These are phyloP conservation scores for Silurus asotus DNA, from an alignment of 2,113 vertebrate species.

Conservation along the genomic window DNA sequence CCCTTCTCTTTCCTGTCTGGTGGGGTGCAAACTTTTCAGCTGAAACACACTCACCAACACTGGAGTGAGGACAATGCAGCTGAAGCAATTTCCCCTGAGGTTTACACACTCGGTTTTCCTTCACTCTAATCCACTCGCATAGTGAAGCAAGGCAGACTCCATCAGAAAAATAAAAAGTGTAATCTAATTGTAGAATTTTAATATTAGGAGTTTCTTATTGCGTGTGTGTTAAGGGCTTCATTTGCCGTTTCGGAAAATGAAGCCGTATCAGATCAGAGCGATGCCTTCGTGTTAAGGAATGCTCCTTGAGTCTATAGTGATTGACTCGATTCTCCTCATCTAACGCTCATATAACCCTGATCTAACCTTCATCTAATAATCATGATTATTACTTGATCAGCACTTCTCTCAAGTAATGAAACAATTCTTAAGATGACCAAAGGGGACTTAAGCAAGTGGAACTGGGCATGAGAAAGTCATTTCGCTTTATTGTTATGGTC, in stretches of 20 bases:
- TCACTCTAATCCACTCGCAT: neutral
- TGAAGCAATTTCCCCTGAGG: constrained; percentile 20
- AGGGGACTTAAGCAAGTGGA: neutral
- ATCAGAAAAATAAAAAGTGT: constrained; percentile 6
- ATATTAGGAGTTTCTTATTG: constrained; percentile 9
- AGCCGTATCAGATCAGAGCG: neutral
- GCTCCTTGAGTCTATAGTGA: neutral
- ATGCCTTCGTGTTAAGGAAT: neutral
- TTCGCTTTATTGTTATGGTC: constrained; percentile 1
- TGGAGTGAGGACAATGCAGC: constrained; percentile 5
- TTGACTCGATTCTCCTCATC: neutral
- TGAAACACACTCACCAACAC: constrained; percentile 4
- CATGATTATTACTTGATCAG: neutral
- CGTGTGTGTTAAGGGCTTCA: constrained; percentile 5
- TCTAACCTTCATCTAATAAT: neutral
- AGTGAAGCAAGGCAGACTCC: neutral
- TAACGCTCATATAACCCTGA: neutral
- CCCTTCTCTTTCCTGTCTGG: neutral
- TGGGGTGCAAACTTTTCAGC: constrained; percentile 4
- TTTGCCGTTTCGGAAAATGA: neutral
- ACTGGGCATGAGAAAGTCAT: neutral
- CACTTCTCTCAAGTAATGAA: neutral
- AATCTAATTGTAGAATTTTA: constrained; percentile 11
- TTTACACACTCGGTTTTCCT: neutral
- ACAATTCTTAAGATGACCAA: constrained; percentile 1